These are phyloP conservation scores for Setophaga petechia DNA, from an alignment of 2,113 vertebrate genomes.

Conservation along the genomic window DNA sequence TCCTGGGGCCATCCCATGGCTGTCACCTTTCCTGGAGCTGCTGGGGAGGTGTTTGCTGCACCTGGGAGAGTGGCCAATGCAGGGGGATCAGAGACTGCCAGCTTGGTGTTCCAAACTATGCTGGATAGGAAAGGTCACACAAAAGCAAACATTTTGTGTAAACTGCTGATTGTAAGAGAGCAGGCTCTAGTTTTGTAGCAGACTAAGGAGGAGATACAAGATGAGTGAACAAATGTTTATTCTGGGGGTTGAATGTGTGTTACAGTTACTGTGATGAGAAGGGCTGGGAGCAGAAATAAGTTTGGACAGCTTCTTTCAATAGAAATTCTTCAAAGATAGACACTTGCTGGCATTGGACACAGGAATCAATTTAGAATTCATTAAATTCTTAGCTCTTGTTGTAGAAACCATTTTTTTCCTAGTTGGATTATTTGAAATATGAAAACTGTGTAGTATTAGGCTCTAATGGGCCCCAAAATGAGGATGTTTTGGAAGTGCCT, in stretches of 20 bases:
- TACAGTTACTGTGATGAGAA: background rate
- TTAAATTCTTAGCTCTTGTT: background rate
- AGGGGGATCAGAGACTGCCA: background rate
- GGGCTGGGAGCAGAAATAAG: background rate
- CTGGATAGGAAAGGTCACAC: background rate
- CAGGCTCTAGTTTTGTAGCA: background rate
- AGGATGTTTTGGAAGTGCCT: background rate
- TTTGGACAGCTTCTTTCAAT: background rate
- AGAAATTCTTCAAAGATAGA: background rate
- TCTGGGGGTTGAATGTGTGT: background rate
- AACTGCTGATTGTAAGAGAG: background rate
- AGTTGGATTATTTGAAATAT: background rate
- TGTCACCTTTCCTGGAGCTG: background rate
- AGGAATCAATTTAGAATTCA: background rate
- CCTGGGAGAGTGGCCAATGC: fast-evolving
- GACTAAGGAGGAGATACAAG: background rate
- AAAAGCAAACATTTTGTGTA: background rate
- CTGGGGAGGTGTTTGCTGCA: background rate
- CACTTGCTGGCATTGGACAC: background rate
- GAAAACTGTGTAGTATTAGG: background rate
- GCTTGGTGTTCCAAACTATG: background rate
- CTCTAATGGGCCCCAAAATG: background rate
- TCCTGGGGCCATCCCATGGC: background rate
- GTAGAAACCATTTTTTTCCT: background rate
- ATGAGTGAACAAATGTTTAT: background rate